Evolutionary conservation across 2,888 invertebrate species (phyloP), one percentile per base, ranked within the genome.

Genomic region (Sclerodermus sp.): DNA sequence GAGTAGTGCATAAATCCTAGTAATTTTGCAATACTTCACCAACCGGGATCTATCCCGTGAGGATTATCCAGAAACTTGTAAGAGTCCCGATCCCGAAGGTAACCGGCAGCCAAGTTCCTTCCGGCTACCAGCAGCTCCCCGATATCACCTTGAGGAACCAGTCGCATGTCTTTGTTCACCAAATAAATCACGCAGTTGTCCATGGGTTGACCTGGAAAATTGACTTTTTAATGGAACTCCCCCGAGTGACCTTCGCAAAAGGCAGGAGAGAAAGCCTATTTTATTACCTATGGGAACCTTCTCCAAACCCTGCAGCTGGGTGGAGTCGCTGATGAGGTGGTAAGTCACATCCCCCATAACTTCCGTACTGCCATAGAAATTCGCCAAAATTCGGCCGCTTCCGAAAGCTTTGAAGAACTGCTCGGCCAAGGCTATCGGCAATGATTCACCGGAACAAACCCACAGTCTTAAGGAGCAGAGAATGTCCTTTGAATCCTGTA

Each of bases 321-420:
- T 81, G 12, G 79, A 70, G 43, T 81, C 83, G 50, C 83, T 83
- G 63, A 93, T 81, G 0, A 87, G 81, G 62, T 88, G 87, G 67
- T 85, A 93, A 0, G 93, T 92, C 1, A 94, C 92, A 71, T 93
- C 94, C 0, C 92, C 94, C 89, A 93, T 93, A 1, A 93, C 87
- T 76, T 95, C 95, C 0, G 94, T 93, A 59, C 93, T 92, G 0
- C 95, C 95, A 68, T 93, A 94, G 71, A 93, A 93, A 73, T 94
- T 95, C 45, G 91, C 91, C 36, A 95, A 78, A 13, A 83, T 81
- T 55, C 88, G 87, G 1, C 84, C 82, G 47, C 83, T 83, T n/a
- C 84, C 81, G 58, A 92, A 91, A 57, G 87, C 84, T 31, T 84
- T 81, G 74, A 91, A 91, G 80, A 93, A 94, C 64, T 89, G 85